Evolutionary conservation across 2,888 invertebrate species (phyloP).

Genomic region (Euzophera pinguis): DNA sequence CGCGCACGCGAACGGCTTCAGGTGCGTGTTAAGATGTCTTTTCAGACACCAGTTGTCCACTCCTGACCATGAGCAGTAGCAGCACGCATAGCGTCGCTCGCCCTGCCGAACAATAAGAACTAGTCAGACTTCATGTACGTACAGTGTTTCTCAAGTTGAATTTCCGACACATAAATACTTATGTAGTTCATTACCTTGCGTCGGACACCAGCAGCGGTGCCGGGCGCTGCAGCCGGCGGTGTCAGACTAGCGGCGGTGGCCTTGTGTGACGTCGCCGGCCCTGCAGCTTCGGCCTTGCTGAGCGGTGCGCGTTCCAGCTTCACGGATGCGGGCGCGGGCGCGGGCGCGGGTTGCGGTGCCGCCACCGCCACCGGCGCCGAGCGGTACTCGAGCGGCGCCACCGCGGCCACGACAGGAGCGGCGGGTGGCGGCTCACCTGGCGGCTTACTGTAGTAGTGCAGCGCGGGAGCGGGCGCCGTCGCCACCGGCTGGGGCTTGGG

Average conservation of each 20-base stretch:
- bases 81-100: constrained; percentile 89
- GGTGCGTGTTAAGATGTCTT: constrained; percentile 94
- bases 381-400: constrained; percentile 44
- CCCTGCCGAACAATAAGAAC: constrained; percentile 49
- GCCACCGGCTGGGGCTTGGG: constrained; percentile 76
- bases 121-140: too few species aligned
- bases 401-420: constrained; percentile 18
- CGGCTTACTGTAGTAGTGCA: constrained; percentile 20
- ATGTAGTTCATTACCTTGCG: constrained; percentile 17
- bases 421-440: constrained; percentile 21
- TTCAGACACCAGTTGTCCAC: constrained; percentile 97
- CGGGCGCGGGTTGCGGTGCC: constrained; percentile 27
- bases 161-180: background rate
- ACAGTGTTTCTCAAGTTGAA: too few species aligned
- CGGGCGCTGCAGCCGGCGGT: constrained; percentile 31
- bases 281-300: constrained; percentile 47
- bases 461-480: constrained; percentile 28
- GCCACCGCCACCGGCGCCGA: constrained; percentile 31
- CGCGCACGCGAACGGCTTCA: constrained; percentile 94
- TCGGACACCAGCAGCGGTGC: constrained; percentile 23
- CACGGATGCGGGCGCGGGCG: constrained; percentile 33
- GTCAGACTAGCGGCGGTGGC: constrained; percentile 25
- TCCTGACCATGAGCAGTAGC: constrained; percentile 95
- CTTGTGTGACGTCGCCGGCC: constrained; percentile 50
- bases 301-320: constrained; percentile 65